Evolutionary conservation across 2,113 vertebrate genomes (phyloP).

Genomic region (Entomyzon cyanotis): DNA sequence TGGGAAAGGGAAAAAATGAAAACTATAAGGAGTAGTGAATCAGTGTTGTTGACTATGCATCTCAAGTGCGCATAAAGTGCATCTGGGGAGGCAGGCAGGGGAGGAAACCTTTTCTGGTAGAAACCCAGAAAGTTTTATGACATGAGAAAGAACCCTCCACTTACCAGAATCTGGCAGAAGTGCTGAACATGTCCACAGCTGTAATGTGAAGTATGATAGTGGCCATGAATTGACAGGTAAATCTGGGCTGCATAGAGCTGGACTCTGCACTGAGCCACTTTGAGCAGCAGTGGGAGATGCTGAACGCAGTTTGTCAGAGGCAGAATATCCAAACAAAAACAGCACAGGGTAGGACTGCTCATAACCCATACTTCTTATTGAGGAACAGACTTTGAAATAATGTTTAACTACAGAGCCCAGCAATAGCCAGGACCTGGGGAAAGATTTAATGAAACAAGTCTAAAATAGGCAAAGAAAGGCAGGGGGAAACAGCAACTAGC

Average conservation of each 20-base stretch:
- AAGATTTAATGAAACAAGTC: neutral
- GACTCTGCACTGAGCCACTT: neutral
- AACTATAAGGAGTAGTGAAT: too few relatives aligned
- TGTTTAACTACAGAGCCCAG: neutral
- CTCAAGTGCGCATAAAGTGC: neutral
- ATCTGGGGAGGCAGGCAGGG: neutral
- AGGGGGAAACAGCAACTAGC: neutral
- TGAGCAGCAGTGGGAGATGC: neutral
- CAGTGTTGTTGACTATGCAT: neutral
- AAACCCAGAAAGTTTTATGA: neutral
- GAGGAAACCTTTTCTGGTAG: neutral
- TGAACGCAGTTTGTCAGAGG: neutral
- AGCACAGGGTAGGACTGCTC: neutral
- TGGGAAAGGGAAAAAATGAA: neutral
- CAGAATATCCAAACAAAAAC: neutral
- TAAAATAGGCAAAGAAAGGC: neutral
- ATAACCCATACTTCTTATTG: neutral
- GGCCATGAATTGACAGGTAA: neutral
- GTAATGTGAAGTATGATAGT: neutral
- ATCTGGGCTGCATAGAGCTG: neutral
- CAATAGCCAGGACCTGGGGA: accelerated
- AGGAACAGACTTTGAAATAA: neutral
- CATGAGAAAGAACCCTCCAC: neutral
- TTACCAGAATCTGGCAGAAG: neutral
- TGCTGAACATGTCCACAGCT: neutral